These are phyloP conservation scores for Acronicta alni DNA, from an alignment of 2,888 invertebrate species.

Conservation along the genomic window DNA sequence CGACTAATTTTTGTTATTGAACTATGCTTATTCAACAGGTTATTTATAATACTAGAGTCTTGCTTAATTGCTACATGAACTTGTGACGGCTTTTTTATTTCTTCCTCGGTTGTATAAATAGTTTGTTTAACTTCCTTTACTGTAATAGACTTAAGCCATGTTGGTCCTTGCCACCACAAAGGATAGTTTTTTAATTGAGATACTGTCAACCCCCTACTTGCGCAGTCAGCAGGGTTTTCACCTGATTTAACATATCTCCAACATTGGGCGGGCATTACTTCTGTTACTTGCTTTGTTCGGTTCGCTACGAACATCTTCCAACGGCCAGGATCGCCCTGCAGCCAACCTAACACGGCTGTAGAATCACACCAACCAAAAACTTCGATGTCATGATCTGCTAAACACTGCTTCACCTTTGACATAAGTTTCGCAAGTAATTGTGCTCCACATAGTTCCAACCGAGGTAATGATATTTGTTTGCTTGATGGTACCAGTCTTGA, in stretches of 20 bases:
- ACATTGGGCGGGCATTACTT: no score
- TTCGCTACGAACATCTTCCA: no score
- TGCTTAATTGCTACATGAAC: background rate
- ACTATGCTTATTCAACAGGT: background rate
- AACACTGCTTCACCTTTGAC: slow-evolving; percentile 14
- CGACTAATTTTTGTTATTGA: background rate
- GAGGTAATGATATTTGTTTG: slow-evolving; percentile 18
- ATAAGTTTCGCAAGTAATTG: slow-evolving; percentile 17
- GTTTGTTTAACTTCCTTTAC: background rate
- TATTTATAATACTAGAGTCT: background rate
- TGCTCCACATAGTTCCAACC: slow-evolving; percentile 10
- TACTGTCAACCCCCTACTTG: slow-evolving; percentile 26
- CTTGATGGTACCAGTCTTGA: slow-evolving; percentile 16
- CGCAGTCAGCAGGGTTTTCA: slow-evolving; percentile 24
- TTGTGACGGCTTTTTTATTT: background rate
- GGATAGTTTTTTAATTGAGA: slow-evolving; percentile 19
- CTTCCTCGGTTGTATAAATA: slow-evolving; percentile 1
- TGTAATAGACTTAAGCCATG: slow-evolving; percentile 4
- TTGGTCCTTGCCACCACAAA: slow-evolving; percentile 47
- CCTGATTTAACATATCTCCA: slow-evolving; percentile 14
- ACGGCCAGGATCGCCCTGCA: no score
- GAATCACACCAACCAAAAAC: slow-evolving; percentile 27
- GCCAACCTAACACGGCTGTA: slow-evolving; percentile 11
- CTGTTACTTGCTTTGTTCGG: no score
- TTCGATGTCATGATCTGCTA: slow-evolving; percentile 6